A percentile compares a stretch with the other conserved stretches of the same genome.
Conservation (phyloP, 1,140 invertebrate genomes). For the Aradophagus sp. region DNA sequence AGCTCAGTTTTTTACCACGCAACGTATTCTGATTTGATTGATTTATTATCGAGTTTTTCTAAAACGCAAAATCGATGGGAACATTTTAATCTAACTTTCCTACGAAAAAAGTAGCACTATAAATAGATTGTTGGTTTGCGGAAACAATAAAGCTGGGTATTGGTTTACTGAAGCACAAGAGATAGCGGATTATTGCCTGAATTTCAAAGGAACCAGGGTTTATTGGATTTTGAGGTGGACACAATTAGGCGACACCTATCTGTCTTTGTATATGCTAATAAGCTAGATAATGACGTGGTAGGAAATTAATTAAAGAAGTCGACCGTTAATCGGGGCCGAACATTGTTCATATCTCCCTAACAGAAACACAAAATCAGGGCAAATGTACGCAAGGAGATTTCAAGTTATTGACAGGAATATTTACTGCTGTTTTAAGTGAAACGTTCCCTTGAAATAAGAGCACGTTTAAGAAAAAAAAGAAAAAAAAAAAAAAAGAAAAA, state of each 20-base stretch:
- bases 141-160: no score
- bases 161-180: conserved; percentile 19
- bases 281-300: conserved; percentile 17
- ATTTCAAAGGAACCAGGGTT: conserved; percentile 27
- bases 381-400: no score
- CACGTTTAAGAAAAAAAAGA: not conserved
- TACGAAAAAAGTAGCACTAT: no score
- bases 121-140: no score
- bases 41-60: no score
- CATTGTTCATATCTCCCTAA: conserved; percentile 22
- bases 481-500: no score
- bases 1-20: no score
- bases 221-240: conserved; percentile 25
- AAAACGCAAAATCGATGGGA: no score
- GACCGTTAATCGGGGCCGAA: not conserved
- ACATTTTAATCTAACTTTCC: no score
- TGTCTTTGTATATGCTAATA: conserved; percentile 37
- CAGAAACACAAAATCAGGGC: not conserved
- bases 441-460: no score
- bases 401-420: not conserved
- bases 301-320: conserved; percentile 25
- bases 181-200: conserved; percentile 23
- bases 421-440: no score
- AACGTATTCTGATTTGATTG: no score
- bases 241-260: conserved; percentile 42